A percentile compares a stretch with the other conserved stretches of the same genome.
These are phyloP conservation scores for Rissa tridactyla DNA, from an alignment of 2,113 vertebrate species.

Conservation along the genomic window DNA sequence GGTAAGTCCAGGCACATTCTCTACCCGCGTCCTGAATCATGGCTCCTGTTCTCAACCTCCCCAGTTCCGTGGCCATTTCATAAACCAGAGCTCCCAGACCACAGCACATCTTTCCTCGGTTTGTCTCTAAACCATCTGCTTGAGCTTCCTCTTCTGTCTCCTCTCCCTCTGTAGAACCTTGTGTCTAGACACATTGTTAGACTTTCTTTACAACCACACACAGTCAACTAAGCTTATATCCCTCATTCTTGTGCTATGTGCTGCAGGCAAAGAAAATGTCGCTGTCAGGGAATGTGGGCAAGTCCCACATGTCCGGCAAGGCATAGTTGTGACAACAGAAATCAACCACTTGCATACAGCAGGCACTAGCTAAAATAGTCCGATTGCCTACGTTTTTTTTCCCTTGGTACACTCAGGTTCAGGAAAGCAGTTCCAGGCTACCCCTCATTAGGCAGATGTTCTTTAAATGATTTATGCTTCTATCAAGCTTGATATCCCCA, in stretches of 20 bases:
- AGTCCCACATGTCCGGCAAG: not conserved
- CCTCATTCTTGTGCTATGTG: not conserved
- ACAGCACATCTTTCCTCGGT: not conserved
- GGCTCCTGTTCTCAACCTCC: not conserved
- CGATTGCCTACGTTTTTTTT: not conserved
- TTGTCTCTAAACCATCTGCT: not conserved
- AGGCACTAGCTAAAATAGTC: not conserved
- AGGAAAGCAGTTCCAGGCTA: slow-evolving; percentile 54
- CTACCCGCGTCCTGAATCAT: not conserved
- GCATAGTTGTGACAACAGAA: not conserved
- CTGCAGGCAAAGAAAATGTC: not conserved
- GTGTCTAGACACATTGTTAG: no score
- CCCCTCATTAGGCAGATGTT: slow-evolving; percentile 63
- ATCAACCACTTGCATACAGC: not conserved
- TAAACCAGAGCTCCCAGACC: not conserved
- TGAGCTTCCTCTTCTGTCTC: not conserved
- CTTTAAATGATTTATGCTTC: slow-evolving; percentile 70
- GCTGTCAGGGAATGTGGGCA: not conserved
- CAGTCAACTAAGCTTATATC: not conserved
- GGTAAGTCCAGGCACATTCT: not conserved
- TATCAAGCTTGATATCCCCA: slow-evolving; percentile 63
- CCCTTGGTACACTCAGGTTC: not conserved
- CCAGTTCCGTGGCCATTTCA: not conserved
- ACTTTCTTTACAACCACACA: not conserved
- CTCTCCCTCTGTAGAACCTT: not conserved